Evolutionary conservation across 2,797 vertebrate genomes (phyloP), one percentile per base, ranked within the genome.

Genomic region (Pantherophis vulpinus): DNA sequence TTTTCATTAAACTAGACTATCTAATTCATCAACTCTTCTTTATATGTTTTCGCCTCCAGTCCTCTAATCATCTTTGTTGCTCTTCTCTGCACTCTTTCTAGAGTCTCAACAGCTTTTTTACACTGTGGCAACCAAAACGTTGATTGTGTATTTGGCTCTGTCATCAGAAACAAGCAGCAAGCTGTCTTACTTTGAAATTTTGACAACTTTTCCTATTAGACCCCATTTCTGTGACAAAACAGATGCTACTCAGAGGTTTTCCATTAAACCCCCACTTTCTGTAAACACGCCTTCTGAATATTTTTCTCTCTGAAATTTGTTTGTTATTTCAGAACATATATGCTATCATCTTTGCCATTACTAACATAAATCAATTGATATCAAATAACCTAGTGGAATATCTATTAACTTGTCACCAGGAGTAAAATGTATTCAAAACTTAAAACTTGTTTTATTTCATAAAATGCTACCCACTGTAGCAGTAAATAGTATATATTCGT

Each of bases 391-490:
- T 96, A 95, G 94, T 91, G 93, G 95, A 96, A 94, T 95, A 95
- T 96, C 94, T 96, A 97, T 97, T 97, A 97, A 96, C 95, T 96
- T 97, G 97, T 96, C 97, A 96, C 91, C 59, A 66, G 95, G 95
- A 94, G 96, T 94, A 96, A 96, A 97, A 96, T 96, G 97, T 97
- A 97, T 96, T 97, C 97, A 97, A 97, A 97, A 96, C 91, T 96
- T 95, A 95, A 93, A 89, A 95, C 96, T 94, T 91, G 86, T 94
- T 96, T 95, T 95, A 59, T 60, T 96, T 91, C 91, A 93, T 90
- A 93, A 96, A 96, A 96, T 94, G 59, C 86, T 96, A 94, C 92
- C 94, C 74, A 92, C 93, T 94, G 32, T 83, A 94, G 90, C 56
- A 95, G 94, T 96, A 97, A 97, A 97, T 96, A 97, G 63, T 86